phyloP scores from a whole-genome alignment of 2,888 invertebrate species.

The Octodonta nipae region DNA sequence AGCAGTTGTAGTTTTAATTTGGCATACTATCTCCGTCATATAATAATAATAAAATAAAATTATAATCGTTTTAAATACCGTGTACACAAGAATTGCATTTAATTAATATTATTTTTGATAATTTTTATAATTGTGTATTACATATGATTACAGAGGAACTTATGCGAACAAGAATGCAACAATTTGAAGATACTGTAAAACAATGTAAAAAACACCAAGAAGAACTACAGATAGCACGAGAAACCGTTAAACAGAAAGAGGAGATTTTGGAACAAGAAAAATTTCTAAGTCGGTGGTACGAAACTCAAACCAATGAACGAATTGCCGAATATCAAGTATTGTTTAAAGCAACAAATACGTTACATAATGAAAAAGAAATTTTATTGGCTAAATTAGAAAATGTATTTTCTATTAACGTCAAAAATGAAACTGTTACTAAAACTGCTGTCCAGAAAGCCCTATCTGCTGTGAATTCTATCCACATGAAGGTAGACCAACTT shows the following conservation, averaged over 20 bases:
- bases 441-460: conserved; percentile 2
- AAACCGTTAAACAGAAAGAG: conserved; percentile 12
- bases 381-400: conserved; percentile 17
- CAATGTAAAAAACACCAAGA: conserved; percentile 9
- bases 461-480: too few species aligned
- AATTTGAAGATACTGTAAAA: conserved; percentile 12
- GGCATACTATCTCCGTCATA: too few species aligned
- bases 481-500: too few species aligned
- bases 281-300: conserved; percentile 16
- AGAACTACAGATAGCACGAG: conserved; percentile 8
- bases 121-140: background rate
- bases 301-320: conserved; percentile 12
- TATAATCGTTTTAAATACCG: too few species aligned
- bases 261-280: conserved; percentile 14
- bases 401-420: conserved; percentile 14
- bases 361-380: conserved; percentile 15
- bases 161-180: conserved; percentile 7
- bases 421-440: conserved; percentile 9
- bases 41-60: too few species aligned
- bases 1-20: too few species aligned
- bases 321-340: conserved; percentile 12
- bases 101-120: too few species aligned
- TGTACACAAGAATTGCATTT: too few species aligned
- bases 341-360: conserved; percentile 10
- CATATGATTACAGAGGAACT: conserved; percentile 10